These are phyloP conservation scores for Zaprionus kolodkinae DNA, from an alignment of 1,140 invertebrate species.

Conservation along the genomic window DNA sequence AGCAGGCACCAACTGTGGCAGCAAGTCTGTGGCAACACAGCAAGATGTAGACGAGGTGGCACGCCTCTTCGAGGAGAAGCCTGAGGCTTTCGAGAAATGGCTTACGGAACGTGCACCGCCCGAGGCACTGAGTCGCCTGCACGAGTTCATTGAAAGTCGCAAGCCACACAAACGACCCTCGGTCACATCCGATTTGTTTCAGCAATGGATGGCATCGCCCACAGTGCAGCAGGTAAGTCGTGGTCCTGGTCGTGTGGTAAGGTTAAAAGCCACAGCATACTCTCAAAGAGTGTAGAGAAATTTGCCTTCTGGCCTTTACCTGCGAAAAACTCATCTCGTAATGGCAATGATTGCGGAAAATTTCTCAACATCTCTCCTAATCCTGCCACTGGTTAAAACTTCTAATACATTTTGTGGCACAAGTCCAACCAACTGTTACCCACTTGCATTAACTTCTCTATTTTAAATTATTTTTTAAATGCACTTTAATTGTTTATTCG, in stretches of 20 bases:
- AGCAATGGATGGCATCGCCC: conserved; percentile 91
- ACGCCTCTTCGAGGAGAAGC: conserved; percentile 85
- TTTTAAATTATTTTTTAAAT: too few species aligned
- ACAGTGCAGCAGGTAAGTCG: conserved; percentile 87
- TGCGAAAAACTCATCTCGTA: background rate
- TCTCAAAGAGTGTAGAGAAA: background rate
- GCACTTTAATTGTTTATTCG: background rate
- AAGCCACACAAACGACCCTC: conserved; percentile 88
- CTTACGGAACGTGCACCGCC: conserved; percentile 88
- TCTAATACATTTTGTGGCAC: too few species aligned
- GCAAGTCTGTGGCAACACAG: conserved; percentile 43
- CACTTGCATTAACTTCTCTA: too few species aligned
- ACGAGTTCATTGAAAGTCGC: conserved; percentile 84
- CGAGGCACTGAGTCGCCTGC: conserved; percentile 87
- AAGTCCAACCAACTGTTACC: too few species aligned
- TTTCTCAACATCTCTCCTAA: background rate
- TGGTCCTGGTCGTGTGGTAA: background rate
- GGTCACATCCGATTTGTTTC: conserved; percentile 93
- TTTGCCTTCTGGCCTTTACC: background rate
- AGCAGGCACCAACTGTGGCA: conserved; percentile 32
- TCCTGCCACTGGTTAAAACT: conserved; percentile 7
- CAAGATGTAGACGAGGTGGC: conserved; percentile 83
- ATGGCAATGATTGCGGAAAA: too few species aligned
- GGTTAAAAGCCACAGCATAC: conserved; percentile 3
- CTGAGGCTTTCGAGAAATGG: conserved; percentile 88